phyloP scores from a whole-genome alignment of 2,888 invertebrate genomes.

The Cephus sareptanus region DNA sequence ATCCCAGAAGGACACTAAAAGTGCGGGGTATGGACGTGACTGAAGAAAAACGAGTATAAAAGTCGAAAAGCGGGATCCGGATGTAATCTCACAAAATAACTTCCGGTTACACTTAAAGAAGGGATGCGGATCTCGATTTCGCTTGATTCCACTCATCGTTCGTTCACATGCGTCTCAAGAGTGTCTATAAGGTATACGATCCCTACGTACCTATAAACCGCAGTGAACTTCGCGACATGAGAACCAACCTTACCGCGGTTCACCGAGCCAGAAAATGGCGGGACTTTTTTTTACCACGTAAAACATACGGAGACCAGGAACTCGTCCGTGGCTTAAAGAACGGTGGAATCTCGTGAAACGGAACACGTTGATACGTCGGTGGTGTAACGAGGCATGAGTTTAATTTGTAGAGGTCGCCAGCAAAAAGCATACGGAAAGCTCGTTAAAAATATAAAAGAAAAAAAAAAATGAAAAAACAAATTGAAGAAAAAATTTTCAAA shows the following conservation, averaged over 20 bases:
- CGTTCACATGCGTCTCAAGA: not conserved
- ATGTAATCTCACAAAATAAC: slow-evolving; percentile 36
- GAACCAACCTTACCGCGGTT: slow-evolving; percentile 35
- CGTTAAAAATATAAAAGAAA: not conserved
- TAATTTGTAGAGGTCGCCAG: not conserved
- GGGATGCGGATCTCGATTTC: not conserved
- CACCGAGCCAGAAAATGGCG: slow-evolving; percentile 43
- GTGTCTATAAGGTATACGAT: not conserved
- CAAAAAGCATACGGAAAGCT: not conserved
- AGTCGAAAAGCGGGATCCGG: slow-evolving; percentile 19
- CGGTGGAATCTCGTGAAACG: not conserved
- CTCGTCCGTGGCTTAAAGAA: not conserved
- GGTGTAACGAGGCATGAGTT: not conserved
- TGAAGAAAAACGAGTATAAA: slow-evolving; percentile 9
- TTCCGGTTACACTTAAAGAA: slow-evolving; percentile 26
- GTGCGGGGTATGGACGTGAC: slow-evolving; percentile 6
- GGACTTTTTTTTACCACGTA: slow-evolving; percentile 11
- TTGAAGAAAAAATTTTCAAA: not conserved
- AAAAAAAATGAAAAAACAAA: not conserved
- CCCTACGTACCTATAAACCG: not conserved
- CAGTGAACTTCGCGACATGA: not conserved
- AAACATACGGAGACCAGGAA: not conserved
- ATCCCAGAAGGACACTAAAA: not conserved
- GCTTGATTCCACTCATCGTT: not conserved
- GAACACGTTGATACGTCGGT: not conserved